Base-by-base conservation (phyloP, 2,113 vertebrate species). In the Larimichthys crocea region DNA sequence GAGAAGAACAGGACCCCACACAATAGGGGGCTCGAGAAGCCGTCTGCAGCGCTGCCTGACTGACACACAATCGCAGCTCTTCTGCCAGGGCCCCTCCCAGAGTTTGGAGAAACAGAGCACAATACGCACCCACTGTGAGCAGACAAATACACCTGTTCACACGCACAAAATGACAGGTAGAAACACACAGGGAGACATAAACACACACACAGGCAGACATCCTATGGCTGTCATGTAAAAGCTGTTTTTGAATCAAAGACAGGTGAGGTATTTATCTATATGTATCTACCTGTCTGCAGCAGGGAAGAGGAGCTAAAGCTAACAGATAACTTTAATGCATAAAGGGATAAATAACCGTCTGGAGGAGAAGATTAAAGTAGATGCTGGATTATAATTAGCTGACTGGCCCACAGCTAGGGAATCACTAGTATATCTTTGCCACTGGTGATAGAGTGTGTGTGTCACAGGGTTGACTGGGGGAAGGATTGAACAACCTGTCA, bases 371-470 rank as follows among this genome's bases (percentile, higher is more conserved):
- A 94, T 92, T 90, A 89, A 92, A 90, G 84, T 74, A 90, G 81
- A 93, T 89, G 88, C 91, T 86, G 92, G 87, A 91, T 90, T 93
- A 94, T 92, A 93, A 95, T 95, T 94, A 93, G 91, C 87, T 11
- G 4, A 15, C 64, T 84, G 73, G 80, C 91, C 86, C 77, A 85
- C 59, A 86, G 91, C 74, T 44, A 83, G 86, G 76, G 79, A 83
- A 83, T 91, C 87, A 88, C 86, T 85, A 90, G 85, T 93, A 92
- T 80, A 88, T 93, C 92, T 94, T 83, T 94, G 90, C 89, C 90
- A 94, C 80, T 64, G 69, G 80, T 93, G 92, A 94, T 92, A 40
- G 69, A 93, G 80, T 87, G 79, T 67, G 82, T 42, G 88, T 89
- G 91, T 93, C 91, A 82, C 48, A 50, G 79, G 74, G 79, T 84